Percentiles rank a stretch among this genome's conserved stretches.
These are phyloP conservation scores for Scotopteryx bipunctaria DNA, from an alignment of 2,888 invertebrate species.

Conservation along the genomic window DNA sequence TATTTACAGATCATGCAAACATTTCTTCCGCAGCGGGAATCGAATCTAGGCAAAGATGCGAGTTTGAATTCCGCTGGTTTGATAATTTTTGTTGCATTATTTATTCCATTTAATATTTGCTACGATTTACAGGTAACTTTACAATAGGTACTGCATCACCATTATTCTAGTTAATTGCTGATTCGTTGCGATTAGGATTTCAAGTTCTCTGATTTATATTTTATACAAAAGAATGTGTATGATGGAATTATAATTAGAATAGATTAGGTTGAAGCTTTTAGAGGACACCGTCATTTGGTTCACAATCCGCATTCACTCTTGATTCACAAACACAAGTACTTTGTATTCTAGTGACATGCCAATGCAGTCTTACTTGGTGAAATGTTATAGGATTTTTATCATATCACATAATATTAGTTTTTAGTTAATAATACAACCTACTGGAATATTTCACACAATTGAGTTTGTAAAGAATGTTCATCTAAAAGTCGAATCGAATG, in stretches of 20 bases:
- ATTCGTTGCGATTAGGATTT: slow-evolving; percentile 27
- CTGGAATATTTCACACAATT: no score
- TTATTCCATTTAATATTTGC: no score
- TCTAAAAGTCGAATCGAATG: no score
- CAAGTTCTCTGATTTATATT: background rate
- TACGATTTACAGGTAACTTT: background rate
- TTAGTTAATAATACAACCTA: no score
- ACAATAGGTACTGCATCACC: slow-evolving; percentile 51
- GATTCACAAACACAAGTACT: slow-evolving; percentile 41
- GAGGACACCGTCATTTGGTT: slow-evolving; percentile 64
- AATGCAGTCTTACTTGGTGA: background rate
- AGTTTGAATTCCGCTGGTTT: no score
- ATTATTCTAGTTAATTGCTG: slow-evolving; percentile 59
- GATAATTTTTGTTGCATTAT: no score
- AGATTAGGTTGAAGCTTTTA: slow-evolving; percentile 50
- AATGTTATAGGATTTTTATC: no score
- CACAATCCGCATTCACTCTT: slow-evolving; percentile 36
- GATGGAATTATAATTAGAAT: slow-evolving; percentile 27
- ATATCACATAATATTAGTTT: no score
- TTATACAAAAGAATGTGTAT: slow-evolving; percentile 1
- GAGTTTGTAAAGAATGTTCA: no score
- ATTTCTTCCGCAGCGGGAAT: no score
- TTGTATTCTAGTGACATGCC: slow-evolving; percentile 44
- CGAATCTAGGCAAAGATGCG: no score
- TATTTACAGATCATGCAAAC: no score